These are phyloP conservation scores for Dolichomitus sp. DNA, from an alignment of 2,888 invertebrate genomes.

Conservation along the genomic window DNA sequence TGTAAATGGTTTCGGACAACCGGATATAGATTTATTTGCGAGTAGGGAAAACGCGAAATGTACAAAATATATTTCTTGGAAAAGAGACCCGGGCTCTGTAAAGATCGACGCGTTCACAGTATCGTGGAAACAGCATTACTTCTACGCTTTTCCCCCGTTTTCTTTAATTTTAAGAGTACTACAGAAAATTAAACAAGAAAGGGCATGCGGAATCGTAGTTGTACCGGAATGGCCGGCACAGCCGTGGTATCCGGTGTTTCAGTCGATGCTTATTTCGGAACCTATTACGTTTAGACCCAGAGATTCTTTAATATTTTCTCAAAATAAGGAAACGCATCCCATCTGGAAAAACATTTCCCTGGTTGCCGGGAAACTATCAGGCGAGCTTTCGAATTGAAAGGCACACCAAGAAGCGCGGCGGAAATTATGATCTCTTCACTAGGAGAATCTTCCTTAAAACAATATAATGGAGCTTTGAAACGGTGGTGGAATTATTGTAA, in stretches of 20 bases:
- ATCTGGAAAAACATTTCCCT: conserved; percentile 34
- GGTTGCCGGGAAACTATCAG: conserved; percentile 68
- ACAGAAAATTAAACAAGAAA: conserved; percentile 43
- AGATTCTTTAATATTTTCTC: conserved; percentile 53
- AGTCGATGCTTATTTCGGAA: conserved; percentile 9
- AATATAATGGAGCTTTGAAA: conserved; percentile 38
- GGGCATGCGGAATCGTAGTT: conserved; percentile 46
- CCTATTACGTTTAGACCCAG: conserved; percentile 26
- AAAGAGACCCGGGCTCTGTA: conserved; percentile 39
- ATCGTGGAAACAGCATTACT: conserved; percentile 25
- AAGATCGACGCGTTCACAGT: conserved; percentile 52
- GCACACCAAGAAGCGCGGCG: conserved; percentile 49
- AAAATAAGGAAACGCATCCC: conserved; percentile 71
- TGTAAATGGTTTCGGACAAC: conserved; percentile 12
- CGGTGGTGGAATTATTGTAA: conserved; percentile 41
- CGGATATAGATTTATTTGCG: conserved; percentile 51
- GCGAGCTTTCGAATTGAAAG: conserved; percentile 63
- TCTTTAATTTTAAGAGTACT: conserved; percentile 39
- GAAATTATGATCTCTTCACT: conserved; percentile 48
- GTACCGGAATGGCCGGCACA: conserved; percentile 59
- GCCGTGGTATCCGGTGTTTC: conserved; percentile 60
- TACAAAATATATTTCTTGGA: background rate
- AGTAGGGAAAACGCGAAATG: conserved; percentile 49
- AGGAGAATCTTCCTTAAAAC: conserved; percentile 20
- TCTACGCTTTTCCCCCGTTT: conserved; percentile 54